Evolutionary conservation across 2,797 vertebrate species (phyloP).

Genomic region (Sebastes nivosus): DNA sequence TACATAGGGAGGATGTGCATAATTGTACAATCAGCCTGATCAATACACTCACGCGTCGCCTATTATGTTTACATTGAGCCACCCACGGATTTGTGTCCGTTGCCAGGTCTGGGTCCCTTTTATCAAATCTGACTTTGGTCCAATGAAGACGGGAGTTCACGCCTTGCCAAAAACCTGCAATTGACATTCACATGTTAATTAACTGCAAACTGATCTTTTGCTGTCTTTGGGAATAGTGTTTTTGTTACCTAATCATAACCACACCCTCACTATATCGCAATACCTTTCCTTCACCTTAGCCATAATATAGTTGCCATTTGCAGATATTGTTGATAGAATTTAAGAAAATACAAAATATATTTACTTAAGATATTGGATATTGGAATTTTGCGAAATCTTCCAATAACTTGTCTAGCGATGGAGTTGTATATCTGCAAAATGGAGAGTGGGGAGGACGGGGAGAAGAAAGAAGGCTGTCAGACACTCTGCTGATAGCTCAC

Average conservation of each 20-base stretch:
- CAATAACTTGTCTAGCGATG: not conserved
- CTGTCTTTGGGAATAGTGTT: not conserved
- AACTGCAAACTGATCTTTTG: not conserved
- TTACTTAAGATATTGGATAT: too few relatives aligned
- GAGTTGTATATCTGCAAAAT: not conserved
- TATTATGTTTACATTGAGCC: too few relatives aligned
- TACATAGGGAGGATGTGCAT: too few relatives aligned
- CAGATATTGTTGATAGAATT: not conserved
- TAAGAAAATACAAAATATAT: not conserved
- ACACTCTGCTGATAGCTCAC: not conserved
- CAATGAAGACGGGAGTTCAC: not conserved
- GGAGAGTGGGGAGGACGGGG: not conserved
- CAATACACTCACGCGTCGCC: too few relatives aligned
- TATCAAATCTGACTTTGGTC: not conserved
- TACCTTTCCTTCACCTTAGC: not conserved
- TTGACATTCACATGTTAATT: not conserved
- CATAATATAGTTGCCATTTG: not conserved
- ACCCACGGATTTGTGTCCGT: too few relatives aligned
- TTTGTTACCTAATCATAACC: not conserved
- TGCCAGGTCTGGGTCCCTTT: too few relatives aligned
- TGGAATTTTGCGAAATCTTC: not conserved
- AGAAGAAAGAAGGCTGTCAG: not conserved
- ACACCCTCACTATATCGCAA: not conserved
- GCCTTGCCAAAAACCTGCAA: not conserved
- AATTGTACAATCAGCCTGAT: too few relatives aligned